Evolutionary conservation across 1,140 invertebrate species (phyloP).

Genomic region (Aphis gossypii): DNA sequence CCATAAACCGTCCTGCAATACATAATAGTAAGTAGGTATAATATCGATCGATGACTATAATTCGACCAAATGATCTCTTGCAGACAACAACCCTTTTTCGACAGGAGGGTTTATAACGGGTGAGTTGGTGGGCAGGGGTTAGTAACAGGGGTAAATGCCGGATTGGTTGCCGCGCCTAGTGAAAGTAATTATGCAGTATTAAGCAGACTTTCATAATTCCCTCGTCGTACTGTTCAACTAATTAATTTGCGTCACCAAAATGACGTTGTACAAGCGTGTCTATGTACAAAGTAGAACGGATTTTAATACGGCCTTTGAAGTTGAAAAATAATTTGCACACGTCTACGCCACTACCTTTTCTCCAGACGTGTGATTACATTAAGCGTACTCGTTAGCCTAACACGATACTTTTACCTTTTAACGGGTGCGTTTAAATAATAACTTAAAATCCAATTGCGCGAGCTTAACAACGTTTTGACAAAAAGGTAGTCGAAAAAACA

Average conservation of each 20-base stretch:
- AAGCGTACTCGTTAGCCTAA: background rate
- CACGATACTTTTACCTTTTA: background rate
- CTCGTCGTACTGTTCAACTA: background rate
- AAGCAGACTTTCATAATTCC: slow-evolving; percentile 15
- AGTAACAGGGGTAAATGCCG: background rate
- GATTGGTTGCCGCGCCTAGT: background rate
- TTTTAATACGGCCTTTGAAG: slow-evolving; percentile 34
- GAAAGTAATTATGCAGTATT: slow-evolving; percentile 34
- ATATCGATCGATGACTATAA: background rate
- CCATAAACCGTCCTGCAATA: background rate
- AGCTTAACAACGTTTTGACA: background rate
- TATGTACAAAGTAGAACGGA: background rate
- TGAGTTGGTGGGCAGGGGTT: background rate
- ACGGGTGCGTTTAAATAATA: background rate
- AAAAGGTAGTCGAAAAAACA: background rate
- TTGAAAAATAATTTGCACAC: slow-evolving; percentile 13
- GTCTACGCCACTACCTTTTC: background rate
- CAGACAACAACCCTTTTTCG: background rate
- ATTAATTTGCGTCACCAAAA: slow-evolving; percentile 46
- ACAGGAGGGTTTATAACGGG: background rate
- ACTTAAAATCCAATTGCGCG: background rate
- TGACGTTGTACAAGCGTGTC: background rate
- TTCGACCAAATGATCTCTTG: background rate
- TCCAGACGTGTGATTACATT: background rate
- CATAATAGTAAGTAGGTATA: background rate